A percentile compares a stretch with the other conserved stretches of the same genome.
phyloP scores from a whole-genome alignment of 2,797 vertebrate genomes.

The Pelobates cultripes region DNA sequence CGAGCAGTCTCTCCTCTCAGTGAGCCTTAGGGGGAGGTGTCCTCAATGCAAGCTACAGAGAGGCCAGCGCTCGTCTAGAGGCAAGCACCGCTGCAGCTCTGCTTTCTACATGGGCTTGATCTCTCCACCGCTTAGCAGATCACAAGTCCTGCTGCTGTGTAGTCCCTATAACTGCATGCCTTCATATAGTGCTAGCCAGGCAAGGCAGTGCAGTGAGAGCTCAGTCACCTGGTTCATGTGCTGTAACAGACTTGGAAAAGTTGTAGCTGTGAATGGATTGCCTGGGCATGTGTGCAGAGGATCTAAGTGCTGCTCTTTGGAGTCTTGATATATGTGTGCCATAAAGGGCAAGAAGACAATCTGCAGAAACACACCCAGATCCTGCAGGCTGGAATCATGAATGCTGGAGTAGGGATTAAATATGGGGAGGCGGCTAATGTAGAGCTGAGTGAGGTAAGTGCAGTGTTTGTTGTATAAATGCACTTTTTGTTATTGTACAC shows the following conservation, averaged over 20 bases:
- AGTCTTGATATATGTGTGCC: constrained; percentile 57
- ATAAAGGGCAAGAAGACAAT: constrained; percentile 57
- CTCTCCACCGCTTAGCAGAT: too few species aligned
- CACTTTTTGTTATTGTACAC: too few species aligned
- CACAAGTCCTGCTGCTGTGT: too few species aligned
- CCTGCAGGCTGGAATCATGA: constrained; percentile 76
- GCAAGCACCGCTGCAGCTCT: constrained; percentile 56
- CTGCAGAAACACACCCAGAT: constrained; percentile 58
- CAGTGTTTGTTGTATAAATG: too few species aligned
- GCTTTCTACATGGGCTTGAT: constrained; percentile 55
- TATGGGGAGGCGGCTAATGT: constrained; percentile 73
- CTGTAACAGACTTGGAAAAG: constrained; percentile 35
- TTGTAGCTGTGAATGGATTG: constrained; percentile 71
- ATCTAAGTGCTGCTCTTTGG: constrained; percentile 59
- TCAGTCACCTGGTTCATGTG: not conserved
- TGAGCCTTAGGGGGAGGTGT: constrained; percentile 57
- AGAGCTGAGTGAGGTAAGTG: constrained; percentile 81
- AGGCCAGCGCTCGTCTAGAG: constrained; percentile 57
- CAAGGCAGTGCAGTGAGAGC: constrained; percentile 14
- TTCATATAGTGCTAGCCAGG: not conserved
- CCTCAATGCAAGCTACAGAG: constrained; percentile 57
- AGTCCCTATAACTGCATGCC: not conserved
- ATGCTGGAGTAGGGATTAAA: constrained; percentile 78
- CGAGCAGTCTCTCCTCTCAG: not conserved
- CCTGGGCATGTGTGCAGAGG: constrained; percentile 62